Evolutionary conservation across 1,140 invertebrate species (phyloP), one percentile per base, ranked within the genome.

Genomic region (Gryllus bimaculatus): DNA sequence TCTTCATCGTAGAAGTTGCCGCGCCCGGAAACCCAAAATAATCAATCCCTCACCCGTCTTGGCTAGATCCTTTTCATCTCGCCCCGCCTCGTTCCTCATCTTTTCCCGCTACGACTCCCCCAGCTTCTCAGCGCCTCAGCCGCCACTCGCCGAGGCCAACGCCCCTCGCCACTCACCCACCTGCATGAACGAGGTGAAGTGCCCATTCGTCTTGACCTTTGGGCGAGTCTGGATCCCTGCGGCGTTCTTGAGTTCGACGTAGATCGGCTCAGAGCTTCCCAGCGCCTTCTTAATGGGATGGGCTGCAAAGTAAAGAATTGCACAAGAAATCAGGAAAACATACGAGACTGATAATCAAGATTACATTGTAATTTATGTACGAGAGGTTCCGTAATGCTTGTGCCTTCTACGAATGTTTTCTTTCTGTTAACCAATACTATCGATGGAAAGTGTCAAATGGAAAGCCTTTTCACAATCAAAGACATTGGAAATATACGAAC

Each of bases 191-290:
- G 88, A 84, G 8, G 89, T 89, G 82, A 90, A 90, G 82, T 91
- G 89, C 26, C 90, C 90, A 83, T 91, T 91, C n/a, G 89, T 90
- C 83, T 90, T 91, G 76, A 90, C 86, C 84, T 89, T 89, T 47
- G 88, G 86, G 78, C 89, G 84, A 47, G 82, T 82, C 12, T 77
- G 84, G 76, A 73, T 21, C 13, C 74, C 75, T 18, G 77, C 13
- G 39, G 54, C 77, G 12, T 74, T 78, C 73, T 81, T 80, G n/a
- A 82, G 80, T 78, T 87, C 86, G 66, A 85, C 86, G 80, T 85
- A 86, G 73, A 13, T 82, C 83, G 79, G 85, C 84, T 80, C 83
- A 88, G 80, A 88, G 86, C 73, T 78, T 21, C 48, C 82, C 78
- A 78, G 79, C 74, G 13, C 77, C 81, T 81, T 84, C 79, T 84